Evolutionary conservation across 1,140 invertebrate genomes (phyloP).

Genomic region (Leptinotarsa texana): DNA sequence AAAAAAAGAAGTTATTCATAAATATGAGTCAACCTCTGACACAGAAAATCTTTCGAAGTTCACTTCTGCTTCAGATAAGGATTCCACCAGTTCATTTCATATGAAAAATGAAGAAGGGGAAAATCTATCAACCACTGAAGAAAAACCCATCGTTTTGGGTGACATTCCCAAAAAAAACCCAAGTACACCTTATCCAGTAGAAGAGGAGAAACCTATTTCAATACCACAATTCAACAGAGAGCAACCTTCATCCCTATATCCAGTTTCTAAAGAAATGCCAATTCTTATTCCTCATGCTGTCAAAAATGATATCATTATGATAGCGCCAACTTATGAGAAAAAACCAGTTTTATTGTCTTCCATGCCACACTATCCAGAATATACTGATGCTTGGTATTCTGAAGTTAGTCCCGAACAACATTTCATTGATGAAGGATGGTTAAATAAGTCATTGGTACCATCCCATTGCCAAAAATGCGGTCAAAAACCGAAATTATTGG

Average conservation of each 20-base stretch:
- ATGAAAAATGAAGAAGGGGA: too few relatives aligned
- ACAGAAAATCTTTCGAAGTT: too few relatives aligned
- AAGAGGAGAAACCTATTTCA: neutral
- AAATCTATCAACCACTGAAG: too few relatives aligned
- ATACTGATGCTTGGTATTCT: neutral
- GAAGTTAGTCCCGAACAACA: neutral
- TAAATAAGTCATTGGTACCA: slow-evolving; percentile 20
- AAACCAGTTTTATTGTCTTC: neutral
- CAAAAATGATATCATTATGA: neutral
- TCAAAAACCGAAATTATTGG: slow-evolving; percentile 3
- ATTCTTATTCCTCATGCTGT: neutral
- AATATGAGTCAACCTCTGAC: too few relatives aligned
- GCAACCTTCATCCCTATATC: neutral
- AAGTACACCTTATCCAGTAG: neutral
- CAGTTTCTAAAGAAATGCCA: neutral
- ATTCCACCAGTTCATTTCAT: too few relatives aligned
- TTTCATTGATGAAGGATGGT: slow-evolving; percentile 8
- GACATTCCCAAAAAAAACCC: too few relatives aligned
- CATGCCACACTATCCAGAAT: neutral
- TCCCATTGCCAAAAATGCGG: slow-evolving; percentile 5
- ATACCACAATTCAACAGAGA: neutral
- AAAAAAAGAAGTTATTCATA: too few relatives aligned
- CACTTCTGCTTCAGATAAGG: too few relatives aligned
- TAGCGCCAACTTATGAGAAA: neutral
- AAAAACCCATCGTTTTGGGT: too few relatives aligned